Evolutionary conservation across 2,113 vertebrate genomes (phyloP).

Genomic region (Oncorhynchus keta): DNA sequence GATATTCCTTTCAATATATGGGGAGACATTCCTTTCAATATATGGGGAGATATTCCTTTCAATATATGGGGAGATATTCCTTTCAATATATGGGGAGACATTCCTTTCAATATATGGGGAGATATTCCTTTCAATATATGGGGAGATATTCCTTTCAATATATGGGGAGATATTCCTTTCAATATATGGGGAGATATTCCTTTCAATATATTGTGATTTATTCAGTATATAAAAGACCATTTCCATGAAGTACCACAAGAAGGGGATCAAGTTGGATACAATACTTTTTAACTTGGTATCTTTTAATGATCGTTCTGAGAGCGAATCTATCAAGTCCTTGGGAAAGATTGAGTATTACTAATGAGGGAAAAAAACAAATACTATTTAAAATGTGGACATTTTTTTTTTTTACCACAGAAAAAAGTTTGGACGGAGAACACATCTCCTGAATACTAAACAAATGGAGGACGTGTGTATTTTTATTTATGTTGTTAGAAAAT

Average conservation of each 20-base stretch:
- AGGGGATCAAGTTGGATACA: slow-evolving; percentile 8
- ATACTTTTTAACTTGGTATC: slow-evolving; percentile 10
- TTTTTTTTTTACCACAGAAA: background rate
- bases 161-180: too few relatives aligned
- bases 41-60: too few relatives aligned
- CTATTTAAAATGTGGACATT: background rate
- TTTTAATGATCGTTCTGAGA: too few relatives aligned
- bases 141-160: background rate
- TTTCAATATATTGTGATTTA: too few relatives aligned
- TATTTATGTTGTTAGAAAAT: slow-evolving; percentile 10
- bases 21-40: too few relatives aligned
- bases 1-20: too few relatives aligned
- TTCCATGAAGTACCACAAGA: slow-evolving; percentile 11
- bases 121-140: background rate
- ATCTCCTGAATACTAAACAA: slow-evolving; percentile 42
- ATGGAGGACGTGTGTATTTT: slow-evolving; percentile 20
- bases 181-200: too few relatives aligned
- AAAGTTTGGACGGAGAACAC: slow-evolving; percentile 17
- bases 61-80: background rate
- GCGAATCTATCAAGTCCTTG: background rate
- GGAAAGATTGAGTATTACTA: slow-evolving; percentile 28
- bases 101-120: too few relatives aligned
- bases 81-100: too few relatives aligned
- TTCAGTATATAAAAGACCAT: slow-evolving; percentile 16
- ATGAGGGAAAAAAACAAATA: slow-evolving; percentile 3